Base-by-base conservation (phyloP, 1,140 invertebrate genomes). In the Solenopsis invicta region DNA sequence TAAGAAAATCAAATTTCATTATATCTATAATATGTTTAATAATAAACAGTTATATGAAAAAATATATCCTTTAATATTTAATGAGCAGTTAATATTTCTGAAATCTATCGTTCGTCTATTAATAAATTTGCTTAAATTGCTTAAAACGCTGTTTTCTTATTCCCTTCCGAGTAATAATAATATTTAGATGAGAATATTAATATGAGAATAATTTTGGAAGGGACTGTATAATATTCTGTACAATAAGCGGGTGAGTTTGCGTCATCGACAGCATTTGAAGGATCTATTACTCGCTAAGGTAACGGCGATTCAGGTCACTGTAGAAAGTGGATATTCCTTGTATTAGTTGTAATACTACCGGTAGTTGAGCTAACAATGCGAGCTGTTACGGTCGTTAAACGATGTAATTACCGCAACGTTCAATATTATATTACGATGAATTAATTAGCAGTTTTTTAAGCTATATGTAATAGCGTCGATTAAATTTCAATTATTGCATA, bases 241-340 rank as follows among this genome's bases (percentile, higher is more conserved):
- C 10, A 41, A 78, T 85, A 78, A 78, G 61, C 74, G 82, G 48
- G 34, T 56, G 62, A 66, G 74, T 66, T 85, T 85, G 82, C 82
- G 62, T 85, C 82, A 85, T 85, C 82, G 82, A 78, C 21, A 85
- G 48, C 74, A 85, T 85, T 85, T 78, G 74, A 85, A 85, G 75
- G 82, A 85, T 85, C 74, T 85, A 78, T 85, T 66, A 78, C 34
- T 50, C 50, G 62, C 48, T 66, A 85, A 54, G 82, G 74, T 56
- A 78, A 85, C 81, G 56, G 71, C 45, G 48, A 85, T 85, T 78
- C 61, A 85, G 82, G 82, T 78, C 82, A 85, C 37, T 76, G 62
- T 85, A 85, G 82, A 85, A 85, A 85, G 82, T 85, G 64, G 82
- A 85, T 85, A 67, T 85, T 85, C 76, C 48, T 78, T 85, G 50